Conservation (phyloP, 2,888 invertebrate species). For the Zaprionus bogoriensis region DNA sequence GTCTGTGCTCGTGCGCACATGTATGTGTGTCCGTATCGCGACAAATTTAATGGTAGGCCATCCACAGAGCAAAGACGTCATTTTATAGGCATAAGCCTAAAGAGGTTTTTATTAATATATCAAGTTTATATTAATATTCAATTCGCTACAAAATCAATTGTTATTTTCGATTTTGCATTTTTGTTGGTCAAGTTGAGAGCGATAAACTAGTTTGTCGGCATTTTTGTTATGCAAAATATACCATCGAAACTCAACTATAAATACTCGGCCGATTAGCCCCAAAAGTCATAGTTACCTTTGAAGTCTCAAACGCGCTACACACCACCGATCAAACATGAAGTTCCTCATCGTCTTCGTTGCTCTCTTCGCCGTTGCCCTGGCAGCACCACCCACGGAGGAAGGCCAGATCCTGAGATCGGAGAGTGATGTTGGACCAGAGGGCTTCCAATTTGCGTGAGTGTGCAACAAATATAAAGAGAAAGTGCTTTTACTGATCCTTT, state of each 20-base stretch:
- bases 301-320: slow-evolving; percentile 46
- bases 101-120: slow-evolving; percentile 10
- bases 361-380: slow-evolving; percentile 68
- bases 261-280: slow-evolving; percentile 8
- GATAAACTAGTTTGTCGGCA: slow-evolving; percentile 33
- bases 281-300: slow-evolving; percentile 43
- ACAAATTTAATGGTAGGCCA: background rate
- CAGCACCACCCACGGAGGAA: slow-evolving; percentile 45
- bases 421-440: slow-evolving; percentile 82
- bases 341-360: slow-evolving; percentile 71
- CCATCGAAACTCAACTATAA: slow-evolving; percentile 17
- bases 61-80: background rate
- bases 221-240: slow-evolving; percentile 15
- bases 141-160: slow-evolving; percentile 22
- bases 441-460: slow-evolving; percentile 83
- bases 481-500: background rate
- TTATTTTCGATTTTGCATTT: slow-evolving; percentile 17
- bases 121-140: slow-evolving; percentile 40
- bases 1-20: too few relatives aligned
- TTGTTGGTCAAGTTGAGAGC: slow-evolving; percentile 3
- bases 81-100: slow-evolving; percentile 10
- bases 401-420: slow-evolving; percentile 11
- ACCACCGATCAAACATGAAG: slow-evolving; percentile 56
- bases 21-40: background rate
- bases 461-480: too few relatives aligned